Conservation (phyloP, 2,113 vertebrate species). For the Syngnathoides biaculeatus region DNA sequence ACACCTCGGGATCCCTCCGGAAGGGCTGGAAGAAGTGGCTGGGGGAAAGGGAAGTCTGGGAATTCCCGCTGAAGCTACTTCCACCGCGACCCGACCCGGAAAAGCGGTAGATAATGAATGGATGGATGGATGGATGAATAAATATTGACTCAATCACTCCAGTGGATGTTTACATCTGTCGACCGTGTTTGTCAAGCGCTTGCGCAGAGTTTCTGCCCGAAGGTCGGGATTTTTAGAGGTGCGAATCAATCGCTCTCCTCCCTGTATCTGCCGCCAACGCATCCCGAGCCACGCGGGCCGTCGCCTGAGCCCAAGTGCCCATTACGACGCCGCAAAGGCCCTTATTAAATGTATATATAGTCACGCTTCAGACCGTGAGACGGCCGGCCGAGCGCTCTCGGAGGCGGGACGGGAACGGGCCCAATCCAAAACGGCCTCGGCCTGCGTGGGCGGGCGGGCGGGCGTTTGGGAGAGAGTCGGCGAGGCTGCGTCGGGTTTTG, state of each 20-base stretch:
- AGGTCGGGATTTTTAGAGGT: slow-evolving; percentile 35
- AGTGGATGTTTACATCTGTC: no score
- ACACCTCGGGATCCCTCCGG: no score
- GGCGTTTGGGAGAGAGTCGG: slow-evolving; percentile 47
- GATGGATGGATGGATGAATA: no score
- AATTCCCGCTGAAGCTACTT: no score
- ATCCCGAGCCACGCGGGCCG: slow-evolving; percentile 57
- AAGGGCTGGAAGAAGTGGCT: no score
- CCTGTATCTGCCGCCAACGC: slow-evolving; percentile 65
- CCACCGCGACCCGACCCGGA: no score
- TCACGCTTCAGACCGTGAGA: slow-evolving; percentile 64
- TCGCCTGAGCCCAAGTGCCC: slow-evolving; percentile 64
- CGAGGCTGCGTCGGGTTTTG: slow-evolving; percentile 42
- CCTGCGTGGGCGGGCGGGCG: slow-evolving; percentile 52
- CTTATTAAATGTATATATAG: slow-evolving; percentile 83
- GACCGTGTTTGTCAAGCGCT: background rate
- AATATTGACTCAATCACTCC: no score
- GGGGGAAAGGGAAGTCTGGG: no score
- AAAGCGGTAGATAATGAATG: no score
- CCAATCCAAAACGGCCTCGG: slow-evolving; percentile 57
- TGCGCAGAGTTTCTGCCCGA: slow-evolving; percentile 12
- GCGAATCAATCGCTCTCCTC: slow-evolving; percentile 59
- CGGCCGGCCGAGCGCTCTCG: slow-evolving; percentile 36
- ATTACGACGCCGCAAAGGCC: slow-evolving; percentile 74
- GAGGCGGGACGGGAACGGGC: slow-evolving; percentile 37